Conservation (phyloP, 2,113 vertebrate species). For the Cyrtonyx montezumae region DNA sequence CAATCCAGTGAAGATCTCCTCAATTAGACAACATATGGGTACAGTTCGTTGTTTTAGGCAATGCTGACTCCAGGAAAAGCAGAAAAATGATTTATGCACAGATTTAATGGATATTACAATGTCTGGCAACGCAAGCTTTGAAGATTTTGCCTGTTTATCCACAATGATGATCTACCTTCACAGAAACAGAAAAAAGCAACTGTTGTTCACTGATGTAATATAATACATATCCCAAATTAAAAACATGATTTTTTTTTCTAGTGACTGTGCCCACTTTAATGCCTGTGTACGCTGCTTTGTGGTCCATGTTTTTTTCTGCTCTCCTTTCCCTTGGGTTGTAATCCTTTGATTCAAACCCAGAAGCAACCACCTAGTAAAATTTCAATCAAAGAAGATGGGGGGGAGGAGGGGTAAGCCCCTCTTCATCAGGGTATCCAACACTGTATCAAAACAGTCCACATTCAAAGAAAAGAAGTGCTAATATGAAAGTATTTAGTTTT, state of each 20-base stretch:
- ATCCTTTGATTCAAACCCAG: neutral
- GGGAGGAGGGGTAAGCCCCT: neutral
- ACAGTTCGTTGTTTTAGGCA: neutral
- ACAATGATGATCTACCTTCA: neutral
- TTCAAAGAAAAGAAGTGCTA: neutral
- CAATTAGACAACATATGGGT: neutral
- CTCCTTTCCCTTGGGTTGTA: neutral
- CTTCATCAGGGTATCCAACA: neutral
- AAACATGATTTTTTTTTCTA: neutral
- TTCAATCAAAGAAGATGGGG: neutral
- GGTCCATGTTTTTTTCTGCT: neutral
- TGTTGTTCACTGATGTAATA: neutral
- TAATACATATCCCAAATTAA: neutral
- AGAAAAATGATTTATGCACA: neutral
- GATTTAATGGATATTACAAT: neutral
- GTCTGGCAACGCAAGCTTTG: neutral
- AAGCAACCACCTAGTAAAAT: neutral
- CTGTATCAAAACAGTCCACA: neutral
- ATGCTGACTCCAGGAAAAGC: neutral
- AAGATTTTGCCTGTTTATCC: neutral
- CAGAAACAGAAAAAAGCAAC: neutral
- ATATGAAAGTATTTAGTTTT: neutral
- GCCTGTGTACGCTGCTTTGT: neutral
- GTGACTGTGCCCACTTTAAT: neutral
- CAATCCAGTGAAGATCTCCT: neutral